Conservation (phyloP, 2,113 vertebrate genomes). For the Odobenus rosmarus region DNA sequence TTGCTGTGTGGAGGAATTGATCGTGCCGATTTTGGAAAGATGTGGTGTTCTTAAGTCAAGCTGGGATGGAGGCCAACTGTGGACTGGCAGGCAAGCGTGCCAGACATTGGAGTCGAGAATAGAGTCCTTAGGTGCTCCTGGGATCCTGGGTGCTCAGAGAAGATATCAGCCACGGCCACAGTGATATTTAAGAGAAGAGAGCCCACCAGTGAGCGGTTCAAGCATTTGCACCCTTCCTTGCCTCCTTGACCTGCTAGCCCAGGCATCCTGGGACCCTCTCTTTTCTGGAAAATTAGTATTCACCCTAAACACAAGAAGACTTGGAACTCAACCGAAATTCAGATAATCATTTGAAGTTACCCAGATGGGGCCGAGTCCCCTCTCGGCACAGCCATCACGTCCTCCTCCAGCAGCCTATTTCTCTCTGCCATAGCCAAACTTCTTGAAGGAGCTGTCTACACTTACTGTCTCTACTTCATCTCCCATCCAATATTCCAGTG, state of each 20-base stretch:
- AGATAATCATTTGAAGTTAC: not conserved
- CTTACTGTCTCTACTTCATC: not conserved
- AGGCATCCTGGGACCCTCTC: not conserved
- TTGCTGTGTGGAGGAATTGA: not conserved
- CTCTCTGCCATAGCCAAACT: not conserved
- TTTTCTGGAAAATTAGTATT: not conserved
- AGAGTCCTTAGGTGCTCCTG: slow-evolving; percentile 16
- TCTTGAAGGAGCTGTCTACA: not conserved
- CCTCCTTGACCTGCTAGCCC: not conserved
- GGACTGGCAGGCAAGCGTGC: not conserved
- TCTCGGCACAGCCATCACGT: not conserved
- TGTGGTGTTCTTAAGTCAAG: slow-evolving; percentile 12
- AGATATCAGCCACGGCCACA: not conserved
- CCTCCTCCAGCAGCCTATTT: not conserved
- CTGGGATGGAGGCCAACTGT: slow-evolving; percentile 28
- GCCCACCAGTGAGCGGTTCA: not conserved
- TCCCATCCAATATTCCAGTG: not conserved
- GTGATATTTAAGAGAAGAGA: not conserved
- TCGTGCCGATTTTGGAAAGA: slow-evolving; percentile 25
- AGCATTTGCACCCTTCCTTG: not conserved
- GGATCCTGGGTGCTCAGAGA: not conserved
- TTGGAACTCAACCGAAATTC: not conserved
- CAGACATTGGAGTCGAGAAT: slow-evolving; percentile 1
- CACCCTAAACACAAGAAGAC: not conserved
- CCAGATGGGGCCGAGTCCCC: not conserved